Evolutionary conservation across 2,888 invertebrate genomes (phyloP), one percentile per base, ranked within the genome.

Genomic region (Acleris laterana): DNA sequence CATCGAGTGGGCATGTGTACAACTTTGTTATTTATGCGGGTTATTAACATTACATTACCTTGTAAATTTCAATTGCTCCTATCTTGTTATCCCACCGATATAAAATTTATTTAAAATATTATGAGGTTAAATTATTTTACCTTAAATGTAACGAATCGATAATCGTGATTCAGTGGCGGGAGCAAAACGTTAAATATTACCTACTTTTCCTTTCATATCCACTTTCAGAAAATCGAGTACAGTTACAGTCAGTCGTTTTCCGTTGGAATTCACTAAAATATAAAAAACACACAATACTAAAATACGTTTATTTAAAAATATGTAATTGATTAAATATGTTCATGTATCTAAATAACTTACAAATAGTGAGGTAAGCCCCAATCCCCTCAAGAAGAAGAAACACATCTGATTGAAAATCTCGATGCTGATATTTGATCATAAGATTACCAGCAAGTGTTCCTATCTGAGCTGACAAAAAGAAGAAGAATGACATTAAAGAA

Each of bases 371-470:
- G 68, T 79, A 75, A 0, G 84, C 87, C 17, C 82, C 87, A 65
- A 85, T 78, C n/a, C 86, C 83, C 63, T 80, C 90, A 6, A 94
- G 79, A 0, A 93, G 80, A 13, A 95, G 82, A 74, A 94, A 96
- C 9, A 96, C 77, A 76, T 96, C 96, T 0, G 96, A 96, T 6
- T 95, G 95, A 79, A 96, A 96, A 62, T 95, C 95, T 2, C 85
- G 91, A 72, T 95, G 93, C 9, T 87, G 77, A 76, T 96, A 93
- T 79, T 96, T 96, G 63, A 95, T 93, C 85, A 95, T 94, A 63
- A 96, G 79, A 76, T 96, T 96, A 0, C 96, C 96, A 16, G 95
- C 96, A 65, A 96, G 83, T 5, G 95, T 94, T 42, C 95, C 96
- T 62, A 93, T 87, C 95, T 95, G 76, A 22, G 25, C 7, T 6